Conservation (phyloP, 2,113 vertebrate species). For the Nyctibius bracteatus region DNA sequence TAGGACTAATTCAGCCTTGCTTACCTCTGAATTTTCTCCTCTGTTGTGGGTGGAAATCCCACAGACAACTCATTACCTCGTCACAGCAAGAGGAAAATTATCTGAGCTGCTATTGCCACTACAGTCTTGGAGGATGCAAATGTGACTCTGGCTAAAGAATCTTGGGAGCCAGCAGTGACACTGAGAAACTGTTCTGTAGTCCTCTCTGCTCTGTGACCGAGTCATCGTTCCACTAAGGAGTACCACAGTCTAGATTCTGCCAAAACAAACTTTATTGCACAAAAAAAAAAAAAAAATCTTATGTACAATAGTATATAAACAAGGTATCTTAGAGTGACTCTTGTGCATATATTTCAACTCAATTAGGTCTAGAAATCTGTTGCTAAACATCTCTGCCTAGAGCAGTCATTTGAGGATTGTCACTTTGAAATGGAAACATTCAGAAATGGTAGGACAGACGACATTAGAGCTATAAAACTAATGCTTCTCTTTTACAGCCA, state of each 20-base stretch:
- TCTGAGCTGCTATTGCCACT: neutral
- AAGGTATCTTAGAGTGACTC: conserved; percentile 70
- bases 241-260: conserved; percentile 64
- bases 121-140: neutral
- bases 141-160: neutral
- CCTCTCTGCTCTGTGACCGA: neutral
- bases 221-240: neutral
- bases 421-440: conserved; percentile 73
- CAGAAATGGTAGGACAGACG: conserved; percentile 55
- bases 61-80: neutral
- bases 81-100: neutral
- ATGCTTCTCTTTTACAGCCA: conserved; percentile 59
- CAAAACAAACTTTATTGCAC: conserved; percentile 85
- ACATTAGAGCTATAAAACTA: conserved; percentile 64
- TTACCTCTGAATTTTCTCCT: neutral
- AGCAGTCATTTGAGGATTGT: conserved; percentile 71
- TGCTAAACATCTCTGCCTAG: conserved; percentile 37
- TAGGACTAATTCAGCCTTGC: neutral
- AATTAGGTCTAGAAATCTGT: conserved; percentile 62
- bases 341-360: conserved; percentile 74
- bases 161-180: neutral
- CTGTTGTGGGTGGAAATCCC: neutral
- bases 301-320: conserved; percentile 76
- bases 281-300: conserved; percentile 69
- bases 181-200: neutral